phyloP scores from a whole-genome alignment of 2,888 invertebrate genomes.

The Drosophila fulvimacula region DNA sequence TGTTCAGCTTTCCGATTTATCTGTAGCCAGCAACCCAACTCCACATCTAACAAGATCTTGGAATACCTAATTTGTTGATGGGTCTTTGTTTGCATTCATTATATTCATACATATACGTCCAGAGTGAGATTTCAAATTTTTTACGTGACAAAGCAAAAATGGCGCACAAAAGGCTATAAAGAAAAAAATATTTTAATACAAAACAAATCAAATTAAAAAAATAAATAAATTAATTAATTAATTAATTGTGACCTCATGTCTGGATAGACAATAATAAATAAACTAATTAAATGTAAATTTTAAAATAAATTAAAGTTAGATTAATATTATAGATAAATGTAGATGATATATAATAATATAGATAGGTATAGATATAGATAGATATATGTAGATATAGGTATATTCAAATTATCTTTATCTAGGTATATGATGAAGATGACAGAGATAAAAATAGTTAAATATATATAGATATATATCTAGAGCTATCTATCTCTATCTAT shows the following conservation, averaged over 20 bases:
- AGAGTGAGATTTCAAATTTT: neutral
- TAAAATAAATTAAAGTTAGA: neutral
- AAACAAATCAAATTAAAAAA: too few relatives aligned
- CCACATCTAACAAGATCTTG: neutral
- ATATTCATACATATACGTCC: neutral
- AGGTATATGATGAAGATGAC: too few relatives aligned
- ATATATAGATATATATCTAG: neutral
- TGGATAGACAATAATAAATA: neutral
- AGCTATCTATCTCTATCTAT: too few relatives aligned
- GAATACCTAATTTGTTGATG: neutral
- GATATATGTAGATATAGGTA: neutral
- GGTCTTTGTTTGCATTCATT: neutral
- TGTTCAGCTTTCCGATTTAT: neutral
- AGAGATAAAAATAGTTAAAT: too few relatives aligned
- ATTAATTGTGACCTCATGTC: neutral
- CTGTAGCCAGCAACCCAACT: neutral
- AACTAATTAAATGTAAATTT: too few relatives aligned
- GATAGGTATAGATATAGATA: too few relatives aligned
- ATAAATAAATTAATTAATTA: too few relatives aligned
- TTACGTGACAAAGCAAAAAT: neutral
- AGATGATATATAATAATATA: neutral
- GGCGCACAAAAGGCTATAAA: neutral
- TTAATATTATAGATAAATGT: neutral
- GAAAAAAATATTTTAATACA: neutral
- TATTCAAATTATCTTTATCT: too few relatives aligned